Base-by-base conservation (phyloP, 1,140 invertebrate genomes). In the Fopius arisanus region DNA sequence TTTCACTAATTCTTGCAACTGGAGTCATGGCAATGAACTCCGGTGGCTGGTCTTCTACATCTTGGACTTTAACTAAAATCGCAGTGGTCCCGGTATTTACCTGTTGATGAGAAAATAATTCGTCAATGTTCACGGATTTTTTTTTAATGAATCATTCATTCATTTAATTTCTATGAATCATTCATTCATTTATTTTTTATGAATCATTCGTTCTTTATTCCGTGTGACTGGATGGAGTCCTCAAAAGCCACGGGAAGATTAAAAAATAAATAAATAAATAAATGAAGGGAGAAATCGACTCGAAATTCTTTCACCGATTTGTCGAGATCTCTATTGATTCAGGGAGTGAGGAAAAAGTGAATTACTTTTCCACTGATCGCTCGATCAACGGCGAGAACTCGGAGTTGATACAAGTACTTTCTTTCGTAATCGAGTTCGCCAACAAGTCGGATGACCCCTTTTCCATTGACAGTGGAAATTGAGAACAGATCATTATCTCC, bases 31-130 rank as follows among this genome's bases (percentile, higher is more conserved):
- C 90, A 26, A 96, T 92, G 87, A 97, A 98, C 84, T 96, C 95
- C 0, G 96, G 96, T 2, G 94, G 94, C 82, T 96, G 94, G 84
- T 98, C 96, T 88, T 96, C 95, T 19, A 96, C 92, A 88, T 98
- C 96, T 81, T 93, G 89, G 2, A 97, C 92, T 88, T 96, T 95
- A 0, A 97, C 91, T 74, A 98, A 85, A 76, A 98, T 92, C 28
- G 94, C 94, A 0, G 95, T 95, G 0, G 95, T 96, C 21, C 94
- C 96, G 0, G 95, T 96, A 79, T 95, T 95, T 21, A 92, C 86
- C 77, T 91, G 78, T 10, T 80, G 33, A 65, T 33, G 81, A 74
- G 70, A 77, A 77, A 69, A 48, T 66, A 21, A 54, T 29, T 59
- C n/a, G 12, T 26, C 12, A 23, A 43, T 12, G 16, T 72, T 65